phyloP scores from a whole-genome alignment of 2,797 vertebrate species.

The Micropoecilia bifurca region DNA sequence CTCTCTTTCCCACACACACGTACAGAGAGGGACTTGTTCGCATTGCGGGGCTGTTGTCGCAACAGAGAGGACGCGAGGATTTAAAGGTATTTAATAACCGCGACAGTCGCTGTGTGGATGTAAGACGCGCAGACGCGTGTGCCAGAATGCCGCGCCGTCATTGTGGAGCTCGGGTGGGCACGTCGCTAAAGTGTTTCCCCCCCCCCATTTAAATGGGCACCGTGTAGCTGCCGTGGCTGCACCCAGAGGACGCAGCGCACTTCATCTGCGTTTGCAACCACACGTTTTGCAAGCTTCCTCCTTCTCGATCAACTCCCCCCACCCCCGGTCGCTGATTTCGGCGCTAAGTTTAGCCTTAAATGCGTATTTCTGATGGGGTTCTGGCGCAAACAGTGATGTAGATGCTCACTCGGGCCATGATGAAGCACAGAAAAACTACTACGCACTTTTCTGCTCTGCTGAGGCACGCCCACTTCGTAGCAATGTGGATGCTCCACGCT shows the following conservation, averaged over 20 bases:
- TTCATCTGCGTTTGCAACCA: slow-evolving; percentile 40
- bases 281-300: slow-evolving; percentile 49
- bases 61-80: slow-evolving; percentile 67
- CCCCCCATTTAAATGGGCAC: slow-evolving; percentile 54
- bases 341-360: slow-evolving; percentile 13
- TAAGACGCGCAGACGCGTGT: slow-evolving; percentile 41
- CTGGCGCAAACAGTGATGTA: slow-evolving; percentile 10
- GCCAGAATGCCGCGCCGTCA: slow-evolving; percentile 37
- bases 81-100: slow-evolving; percentile 80
- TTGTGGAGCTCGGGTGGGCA: slow-evolving; percentile 43
- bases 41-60: slow-evolving; percentile 50
- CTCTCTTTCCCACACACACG: not conserved
- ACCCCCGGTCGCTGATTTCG: not conserved
- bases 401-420: slow-evolving; percentile 25
- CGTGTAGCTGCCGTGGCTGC: slow-evolving; percentile 39
- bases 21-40: slow-evolving; percentile 47
- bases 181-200: slow-evolving; percentile 47
- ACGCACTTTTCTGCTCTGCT: slow-evolving; percentile 83
- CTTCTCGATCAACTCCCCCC: not conserved
- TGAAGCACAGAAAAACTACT: slow-evolving; percentile 75
- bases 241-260: slow-evolving; percentile 57
- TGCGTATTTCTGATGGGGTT: slow-evolving; percentile 14
- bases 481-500: slow-evolving; percentile 54
- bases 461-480: slow-evolving; percentile 84
- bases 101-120: slow-evolving; percentile 63